Evolutionary conservation across 2,888 invertebrate genomes (phyloP).

Genomic region (Drosophila vallismaia): DNA sequence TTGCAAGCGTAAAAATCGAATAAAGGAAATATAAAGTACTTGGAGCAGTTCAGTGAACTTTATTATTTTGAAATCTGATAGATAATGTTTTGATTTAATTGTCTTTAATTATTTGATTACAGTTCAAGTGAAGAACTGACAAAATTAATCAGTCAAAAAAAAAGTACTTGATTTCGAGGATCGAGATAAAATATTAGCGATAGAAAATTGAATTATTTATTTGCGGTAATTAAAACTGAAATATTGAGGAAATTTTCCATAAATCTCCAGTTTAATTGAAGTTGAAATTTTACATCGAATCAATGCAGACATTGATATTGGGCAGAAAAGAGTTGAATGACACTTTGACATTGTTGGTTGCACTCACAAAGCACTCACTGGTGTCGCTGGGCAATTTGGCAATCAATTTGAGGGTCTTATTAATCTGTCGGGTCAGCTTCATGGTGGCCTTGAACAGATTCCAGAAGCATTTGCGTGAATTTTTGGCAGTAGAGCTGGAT

Average conservation of each 20-base stretch:
- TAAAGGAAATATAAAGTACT: background rate
- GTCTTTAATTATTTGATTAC: conserved; percentile 1
- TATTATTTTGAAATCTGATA: background rate
- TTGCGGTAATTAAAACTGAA: background rate
- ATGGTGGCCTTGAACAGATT: conserved; percentile 36
- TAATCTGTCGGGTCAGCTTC: conserved; percentile 40
- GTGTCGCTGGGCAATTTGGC: conserved; percentile 54
- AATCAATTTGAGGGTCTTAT: conserved; percentile 50
- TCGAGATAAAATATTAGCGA: background rate
- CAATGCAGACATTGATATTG: conserved; percentile 41
- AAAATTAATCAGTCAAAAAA: background rate
- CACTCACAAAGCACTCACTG: conserved; percentile 49
- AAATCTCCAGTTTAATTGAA: background rate
- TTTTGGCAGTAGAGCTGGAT: background rate
- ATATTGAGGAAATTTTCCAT: background rate
- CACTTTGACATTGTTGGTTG: conserved; percentile 41
- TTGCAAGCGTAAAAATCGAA: background rate
- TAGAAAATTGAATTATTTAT: background rate
- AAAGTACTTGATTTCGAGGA: background rate
- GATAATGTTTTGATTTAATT: background rate
- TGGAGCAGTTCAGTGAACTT: background rate
- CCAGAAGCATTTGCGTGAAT: conserved; percentile 34
- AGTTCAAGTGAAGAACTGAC: background rate
- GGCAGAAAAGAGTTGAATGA: conserved; percentile 51
- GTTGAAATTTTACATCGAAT: conserved; percentile 11